Base-by-base conservation (phyloP, 2,113 vertebrate genomes). In the Tragelaphus imberbis region DNA sequence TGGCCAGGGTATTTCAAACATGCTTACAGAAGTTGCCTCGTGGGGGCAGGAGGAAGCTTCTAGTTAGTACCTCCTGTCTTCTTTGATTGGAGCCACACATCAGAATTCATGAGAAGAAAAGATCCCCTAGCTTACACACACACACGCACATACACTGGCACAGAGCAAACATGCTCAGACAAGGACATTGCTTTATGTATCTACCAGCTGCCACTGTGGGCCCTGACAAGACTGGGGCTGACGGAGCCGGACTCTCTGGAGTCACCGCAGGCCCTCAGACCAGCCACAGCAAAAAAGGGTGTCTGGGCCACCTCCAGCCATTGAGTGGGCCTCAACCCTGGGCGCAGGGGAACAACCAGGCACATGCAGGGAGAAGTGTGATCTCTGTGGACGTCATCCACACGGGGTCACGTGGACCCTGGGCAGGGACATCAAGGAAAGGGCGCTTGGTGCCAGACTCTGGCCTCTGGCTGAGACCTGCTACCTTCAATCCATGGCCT, bases 71-170 rank as follows among this genome's bases (percentile, higher is more conserved):
- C 25, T 92, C 80, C 40, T 65, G 6, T 28, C 51, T 61, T 44
- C 49, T 56, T 79, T 30, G 9, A 15, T 28, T 21, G 27, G 11
- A 55, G 27, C 8, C 13, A 27, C 17, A 59, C 36, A 7, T 3
- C 36, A 71, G 47, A 95, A 61, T 30, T 88, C 47, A n/a, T 47
- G 25, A 7, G 56, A 79, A 49, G 28, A 79, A 96, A 88, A 15
- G 59, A 5, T 15, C 19, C 40, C n/a, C 28, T 27, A 13, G 28
- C 21, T 4, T 4, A 12, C 0, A 33, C 1, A 9, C 14, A 17
- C 14, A 3, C 9, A 4, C 85, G 11, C 33, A 4, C 33, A 28
- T 47, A 9, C 5, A 3, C n/a, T n/a, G 16, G 23, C 47, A 36
- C 3, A 1, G 51, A 51, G 27, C 86, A 90, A 68, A 55, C 16